Evolutionary conservation across 2,888 invertebrate species (phyloP), one percentile per base, ranked within the genome.

Genomic region (Barypeithes pellucidus): DNA sequence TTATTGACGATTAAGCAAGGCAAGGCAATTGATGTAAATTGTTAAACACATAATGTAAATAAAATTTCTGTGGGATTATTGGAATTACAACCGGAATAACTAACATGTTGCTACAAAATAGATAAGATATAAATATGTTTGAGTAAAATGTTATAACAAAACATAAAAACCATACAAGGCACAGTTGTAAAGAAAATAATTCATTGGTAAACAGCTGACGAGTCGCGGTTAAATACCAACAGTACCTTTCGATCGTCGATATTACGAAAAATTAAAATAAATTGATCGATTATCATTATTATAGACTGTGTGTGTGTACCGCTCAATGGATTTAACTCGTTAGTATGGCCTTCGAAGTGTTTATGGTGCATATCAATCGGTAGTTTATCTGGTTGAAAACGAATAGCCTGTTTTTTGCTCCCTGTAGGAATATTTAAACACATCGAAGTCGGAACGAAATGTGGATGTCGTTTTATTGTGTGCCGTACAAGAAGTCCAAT

Each of bases 291-390:
- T n/a, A n/a, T 16, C 3, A 5, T 29, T 60, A 41, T 18, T 41
- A 41, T 41, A 22, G 22, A 22, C 7, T 43, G n/a, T 22, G 39
- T 41, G n/a, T 29, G 29, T 29, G 29, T 29, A 41, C 22, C 60
- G 57, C 54, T 57, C 41, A 41, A 54, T 54, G 43, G 43, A 52
- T 66, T 54, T 41, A 66, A 54, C 60, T 43, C 20, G 33, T 47
- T 47, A 47, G 62, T 54, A 62, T 69, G 67, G 57, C 72, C 72
- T 72, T 67, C 54, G 61, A 45, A 67, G 67, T 72, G 72, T 72
- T 61, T 61, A 67, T 72, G 52, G 60, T 72, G 66, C 67, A 72
- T 62, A 61, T 61, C 67, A 50, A 61, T 71, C 61, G 41, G 39
- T 72, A 36, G 29, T 60, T 43, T 67, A 72, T 67, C 45, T 62